These are phyloP conservation scores for Tetragnatha montana DNA, from an alignment of 2,888 invertebrate genomes.

Conservation along the genomic window DNA sequence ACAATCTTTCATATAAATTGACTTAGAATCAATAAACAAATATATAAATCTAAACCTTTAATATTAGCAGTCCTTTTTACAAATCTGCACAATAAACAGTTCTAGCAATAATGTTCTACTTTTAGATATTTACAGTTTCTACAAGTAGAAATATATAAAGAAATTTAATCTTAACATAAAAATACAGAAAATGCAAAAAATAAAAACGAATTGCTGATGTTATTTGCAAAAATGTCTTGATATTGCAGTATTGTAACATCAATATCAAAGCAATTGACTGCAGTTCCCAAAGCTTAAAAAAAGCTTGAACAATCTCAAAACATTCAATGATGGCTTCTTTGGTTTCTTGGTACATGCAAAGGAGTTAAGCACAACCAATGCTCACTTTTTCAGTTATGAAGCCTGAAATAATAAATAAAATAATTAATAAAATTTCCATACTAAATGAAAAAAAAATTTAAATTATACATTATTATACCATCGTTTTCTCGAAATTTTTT, in stretches of 20 bases:
- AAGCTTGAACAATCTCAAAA: background rate
- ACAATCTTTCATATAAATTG: conserved; percentile 12
- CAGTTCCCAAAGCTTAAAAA: background rate
- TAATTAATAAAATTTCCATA: background rate
- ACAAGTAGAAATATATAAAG: conserved; percentile 37
- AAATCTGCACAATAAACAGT: conserved; percentile 35
- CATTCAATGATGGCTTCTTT: conserved; percentile 11
- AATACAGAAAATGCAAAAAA: background rate
- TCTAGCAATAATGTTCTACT: conserved; percentile 48
- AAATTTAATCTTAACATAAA: conserved; percentile 31
- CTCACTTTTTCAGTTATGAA: background rate
- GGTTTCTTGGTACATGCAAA: conserved; percentile 24
- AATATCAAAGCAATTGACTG: background rate
- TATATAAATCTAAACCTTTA: conserved; percentile 36
- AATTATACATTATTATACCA: no score
- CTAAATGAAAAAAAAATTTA: background rate
- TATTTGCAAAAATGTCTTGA: background rate
- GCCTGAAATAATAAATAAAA: conserved; percentile 29
- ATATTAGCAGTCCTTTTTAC: conserved; percentile 47
- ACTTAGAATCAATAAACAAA: conserved; percentile 59
- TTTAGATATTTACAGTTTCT: conserved; percentile 51
- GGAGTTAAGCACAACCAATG: conserved; percentile 35
- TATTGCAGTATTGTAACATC: background rate
- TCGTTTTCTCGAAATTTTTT: background rate
- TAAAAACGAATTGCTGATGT: background rate